Conservation (phyloP, 2,113 vertebrate species). For the Artemisiospiza belli region DNA sequence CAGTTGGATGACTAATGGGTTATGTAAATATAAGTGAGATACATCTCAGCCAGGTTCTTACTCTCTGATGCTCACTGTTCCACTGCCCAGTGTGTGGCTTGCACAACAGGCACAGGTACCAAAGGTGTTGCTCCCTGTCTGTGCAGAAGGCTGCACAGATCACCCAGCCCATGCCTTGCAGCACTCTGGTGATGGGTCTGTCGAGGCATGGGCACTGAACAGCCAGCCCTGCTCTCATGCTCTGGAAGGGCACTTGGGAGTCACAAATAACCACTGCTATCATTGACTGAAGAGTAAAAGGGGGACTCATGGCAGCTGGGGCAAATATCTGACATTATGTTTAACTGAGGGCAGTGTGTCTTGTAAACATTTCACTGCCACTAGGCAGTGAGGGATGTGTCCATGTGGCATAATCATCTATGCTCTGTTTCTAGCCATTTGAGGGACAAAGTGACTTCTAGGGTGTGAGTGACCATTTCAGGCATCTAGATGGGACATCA, state of each 20-base stretch:
- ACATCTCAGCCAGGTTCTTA: not conserved
- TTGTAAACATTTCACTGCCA: not conserved
- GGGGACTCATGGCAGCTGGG: not conserved
- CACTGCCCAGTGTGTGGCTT: not conserved
- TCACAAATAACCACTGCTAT: not conserved
- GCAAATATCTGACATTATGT: not conserved
- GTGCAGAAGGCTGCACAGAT: not conserved
- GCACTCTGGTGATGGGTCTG: not conserved
- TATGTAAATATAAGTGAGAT: not conserved
- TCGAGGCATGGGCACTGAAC: accelerated
- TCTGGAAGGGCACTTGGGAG: not conserved
- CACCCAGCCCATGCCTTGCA: accelerated
- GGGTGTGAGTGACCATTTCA: not conserved
- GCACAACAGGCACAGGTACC: not conserved
- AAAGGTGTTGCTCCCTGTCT: not conserved
- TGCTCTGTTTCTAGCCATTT: not conserved
- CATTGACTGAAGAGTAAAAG: not conserved
- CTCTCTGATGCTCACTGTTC: not conserved
- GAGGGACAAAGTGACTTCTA: not conserved
- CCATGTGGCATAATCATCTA: not conserved
- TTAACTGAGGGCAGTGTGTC: not conserved
- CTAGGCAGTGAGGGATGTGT: not conserved
- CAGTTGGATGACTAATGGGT: not conserved
- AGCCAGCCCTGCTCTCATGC: not conserved
- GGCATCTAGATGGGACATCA: not conserved